Conservation (phyloP, 2,797 vertebrate genomes). For the Kryptopterus vitreolus region DNA sequence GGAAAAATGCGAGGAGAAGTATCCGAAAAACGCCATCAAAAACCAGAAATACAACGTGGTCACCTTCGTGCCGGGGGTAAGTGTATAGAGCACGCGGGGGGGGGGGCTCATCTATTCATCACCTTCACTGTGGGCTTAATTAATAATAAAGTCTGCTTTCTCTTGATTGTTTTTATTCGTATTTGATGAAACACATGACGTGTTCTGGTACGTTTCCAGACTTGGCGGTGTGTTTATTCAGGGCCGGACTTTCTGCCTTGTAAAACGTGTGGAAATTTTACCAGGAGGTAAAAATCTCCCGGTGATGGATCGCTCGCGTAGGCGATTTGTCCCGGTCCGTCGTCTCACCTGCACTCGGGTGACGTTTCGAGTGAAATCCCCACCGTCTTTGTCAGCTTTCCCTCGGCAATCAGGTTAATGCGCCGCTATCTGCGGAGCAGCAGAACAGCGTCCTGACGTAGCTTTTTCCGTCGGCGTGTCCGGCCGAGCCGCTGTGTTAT, state of each 20-base stretch:
- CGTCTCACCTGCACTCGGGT: not conserved
- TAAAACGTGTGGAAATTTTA: too few relatives aligned
- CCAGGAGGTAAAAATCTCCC: too few relatives aligned
- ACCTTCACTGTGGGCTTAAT: not conserved
- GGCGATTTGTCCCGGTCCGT: not conserved
- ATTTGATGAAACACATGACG: too few relatives aligned
- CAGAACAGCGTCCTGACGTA: slow-evolving; percentile 39
- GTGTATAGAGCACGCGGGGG: slow-evolving; percentile 48
- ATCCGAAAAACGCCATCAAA: slow-evolving; percentile 94
- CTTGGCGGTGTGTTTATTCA: too few relatives aligned
- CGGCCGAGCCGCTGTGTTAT: slow-evolving; percentile 52
- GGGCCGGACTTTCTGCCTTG: too few relatives aligned
- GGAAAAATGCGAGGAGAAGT: slow-evolving; percentile 96
- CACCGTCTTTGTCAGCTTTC: slow-evolving; percentile 55
- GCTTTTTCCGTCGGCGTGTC: slow-evolving; percentile 50
- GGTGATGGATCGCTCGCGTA: not conserved
- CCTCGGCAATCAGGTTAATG: slow-evolving; percentile 61
- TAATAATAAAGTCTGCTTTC: too few relatives aligned
- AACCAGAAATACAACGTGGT: slow-evolving; percentile 98
- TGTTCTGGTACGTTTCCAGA: too few relatives aligned
- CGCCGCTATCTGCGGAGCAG: slow-evolving; percentile 56
- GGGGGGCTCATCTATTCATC: not conserved
- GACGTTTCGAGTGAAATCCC: slow-evolving; percentile 51
- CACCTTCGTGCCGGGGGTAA: slow-evolving; percentile 98
- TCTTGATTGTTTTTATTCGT: too few relatives aligned